Evolutionary conservation across 2,888 invertebrate species (phyloP), one percentile per base, ranked within the genome.

Genomic region (Drosophila mettleri): DNA sequence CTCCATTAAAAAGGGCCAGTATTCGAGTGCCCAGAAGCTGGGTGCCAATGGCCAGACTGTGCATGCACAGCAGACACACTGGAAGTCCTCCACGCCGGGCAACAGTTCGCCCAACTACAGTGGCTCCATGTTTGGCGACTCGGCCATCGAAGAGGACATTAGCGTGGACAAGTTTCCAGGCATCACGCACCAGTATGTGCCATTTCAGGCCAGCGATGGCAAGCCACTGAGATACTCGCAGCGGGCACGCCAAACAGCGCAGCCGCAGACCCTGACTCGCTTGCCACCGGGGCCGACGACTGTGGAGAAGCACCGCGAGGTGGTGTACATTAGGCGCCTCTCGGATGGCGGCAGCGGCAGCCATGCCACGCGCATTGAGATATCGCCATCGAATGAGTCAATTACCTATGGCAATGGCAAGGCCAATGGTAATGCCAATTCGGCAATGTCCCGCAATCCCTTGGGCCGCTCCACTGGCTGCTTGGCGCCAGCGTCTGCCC

Each of bases 101-200:
- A 92, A 91, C 31, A 92, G 91, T 51, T 92, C 92, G 4, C 92
- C 92, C 16, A 92, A 92, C 70, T 92, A 92, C 60, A 92, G 92
- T 65, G 93, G 92, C 34, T 92, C 92, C 20, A 90, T 92, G 71
- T 92, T 92, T 53, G 92, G 92, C 16, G 92, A 92, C 69, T 92
- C 92, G 7, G 92, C 92, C 41, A 92, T 92, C 29, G 92, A 92
- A 72, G 92, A 92, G 60, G 92, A 92, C 54, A 92, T 92, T 41
- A 92, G 92, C 66, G 91, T 92, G 38, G 92, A 91, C 39, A 92
- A 92, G 80, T 92, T 91, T 78, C 91, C 92, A 3, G 91, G 90
- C 41, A 90, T 92, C 53, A 78, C 87, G 5, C 90, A 89, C 27
- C 91, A 92, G 76, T 90, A 90, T 39, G 88, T 90, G 78, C 89